Conservation (phyloP, 2,888 invertebrate genomes). For the Caenorhabditis drosophilae region DNA sequence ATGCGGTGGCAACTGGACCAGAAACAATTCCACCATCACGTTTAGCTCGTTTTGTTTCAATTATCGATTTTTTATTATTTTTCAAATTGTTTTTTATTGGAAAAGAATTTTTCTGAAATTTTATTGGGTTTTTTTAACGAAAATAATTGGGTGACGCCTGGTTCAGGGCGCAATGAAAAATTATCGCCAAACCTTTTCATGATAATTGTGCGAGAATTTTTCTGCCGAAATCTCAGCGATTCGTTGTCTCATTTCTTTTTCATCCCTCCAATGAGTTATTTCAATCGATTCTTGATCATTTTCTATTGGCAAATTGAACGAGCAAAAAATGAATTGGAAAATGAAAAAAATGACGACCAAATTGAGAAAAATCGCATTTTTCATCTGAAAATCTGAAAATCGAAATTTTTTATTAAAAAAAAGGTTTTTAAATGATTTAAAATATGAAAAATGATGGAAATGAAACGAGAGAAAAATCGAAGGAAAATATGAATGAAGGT, state of each 20-base stretch:
- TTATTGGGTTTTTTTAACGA: background rate
- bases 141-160: background rate
- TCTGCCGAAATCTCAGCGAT: slow-evolving; percentile 33
- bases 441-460: background rate
- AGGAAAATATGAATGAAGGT: too few species aligned
- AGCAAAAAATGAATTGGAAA: too few species aligned
- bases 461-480: background rate
- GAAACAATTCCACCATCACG: slow-evolving; percentile 56
- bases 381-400: too few species aligned
- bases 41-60: slow-evolving; percentile 6
- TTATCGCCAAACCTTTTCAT: slow-evolving; percentile 13
- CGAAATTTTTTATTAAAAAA: background rate
- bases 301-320: background rate
- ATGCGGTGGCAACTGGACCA: slow-evolving; percentile 60
- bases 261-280: slow-evolving; percentile 46
- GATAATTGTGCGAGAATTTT: slow-evolving; percentile 51
- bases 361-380: too few species aligned
- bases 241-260: slow-evolving; percentile 42
- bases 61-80: background rate
- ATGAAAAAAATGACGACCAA: too few species aligned
- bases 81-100: background rate
- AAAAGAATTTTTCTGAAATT: slow-evolving; percentile 3
- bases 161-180: too few species aligned
- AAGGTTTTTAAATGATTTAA: background rate
- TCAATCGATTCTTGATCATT: slow-evolving; percentile 15